A percentile compares a stretch with the other conserved stretches of the same genome.
These are phyloP conservation scores for Ischnura elegans DNA, from an alignment of 2,888 invertebrate species.

Conservation along the genomic window DNA sequence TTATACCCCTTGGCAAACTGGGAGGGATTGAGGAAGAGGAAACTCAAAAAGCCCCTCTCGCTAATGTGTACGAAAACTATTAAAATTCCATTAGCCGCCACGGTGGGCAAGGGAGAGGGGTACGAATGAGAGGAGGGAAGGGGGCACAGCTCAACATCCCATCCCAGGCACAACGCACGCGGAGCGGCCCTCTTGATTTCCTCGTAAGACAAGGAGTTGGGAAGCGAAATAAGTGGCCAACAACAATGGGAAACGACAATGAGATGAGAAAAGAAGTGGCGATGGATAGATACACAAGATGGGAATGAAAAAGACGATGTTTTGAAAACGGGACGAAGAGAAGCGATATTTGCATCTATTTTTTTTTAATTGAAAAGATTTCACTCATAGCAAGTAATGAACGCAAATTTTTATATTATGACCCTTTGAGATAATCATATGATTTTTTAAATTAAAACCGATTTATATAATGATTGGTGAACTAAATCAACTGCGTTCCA, in stretches of 20 bases:
- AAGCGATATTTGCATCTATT: no score
- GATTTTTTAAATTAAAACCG: no score
- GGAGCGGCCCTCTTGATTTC: not conserved
- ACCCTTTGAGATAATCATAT: no score
- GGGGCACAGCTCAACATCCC: not conserved
- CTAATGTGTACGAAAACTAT: conserved; percentile 25
- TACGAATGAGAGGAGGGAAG: no score
- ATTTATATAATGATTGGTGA: no score
- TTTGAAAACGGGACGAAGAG: not conserved
- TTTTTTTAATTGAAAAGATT: no score
- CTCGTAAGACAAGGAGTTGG: conserved; percentile 30
- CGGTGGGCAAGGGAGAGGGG: not conserved
- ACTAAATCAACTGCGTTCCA: no score
- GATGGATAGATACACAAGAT: not conserved
- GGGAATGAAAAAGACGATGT: not conserved
- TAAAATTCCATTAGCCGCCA: not conserved
- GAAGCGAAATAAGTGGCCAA: not conserved
- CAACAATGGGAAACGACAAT: not conserved
- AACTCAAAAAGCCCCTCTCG: not conserved
- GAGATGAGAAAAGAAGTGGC: not conserved
- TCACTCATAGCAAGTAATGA: no score
- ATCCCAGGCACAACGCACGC: not conserved
- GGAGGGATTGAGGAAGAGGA: not conserved
- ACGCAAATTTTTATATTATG: no score
- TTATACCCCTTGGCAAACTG: not conserved